Evolutionary conservation across 2,113 vertebrate species (phyloP), one percentile per base, ranked within the genome.

Genomic region (Chlamydotis undulata): DNA sequence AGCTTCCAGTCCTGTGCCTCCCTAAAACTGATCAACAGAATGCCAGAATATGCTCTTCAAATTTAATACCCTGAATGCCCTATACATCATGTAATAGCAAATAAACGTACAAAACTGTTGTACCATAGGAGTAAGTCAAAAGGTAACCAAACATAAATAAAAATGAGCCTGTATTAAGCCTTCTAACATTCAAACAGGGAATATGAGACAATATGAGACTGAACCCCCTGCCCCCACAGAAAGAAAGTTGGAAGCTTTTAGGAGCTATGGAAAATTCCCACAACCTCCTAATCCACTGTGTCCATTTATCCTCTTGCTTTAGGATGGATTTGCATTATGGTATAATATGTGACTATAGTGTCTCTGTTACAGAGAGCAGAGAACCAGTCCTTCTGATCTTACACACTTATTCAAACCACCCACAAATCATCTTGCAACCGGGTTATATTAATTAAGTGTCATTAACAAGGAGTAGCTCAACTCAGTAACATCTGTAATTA

Each of bases 401-500:
- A 71, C 6, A 53, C 21, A 28, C 19, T 52, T 75, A 69, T 6
- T 78, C 67, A 91, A 91, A 86, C 28, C 45, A 90, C 23, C 64
- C 35, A 37, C 31, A 89, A 70, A 81, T 35, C 69, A 87, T 25
- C 43, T 78, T 49, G 23, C 83, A 94, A 85, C 10, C 47, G 67
- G 64, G 70, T 92, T 87, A 47, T 68, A 71, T 83, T 92, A 94
- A 92, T 96, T 80, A 90, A 68, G 56, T 57, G 33, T 37, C 43
- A 97, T 87, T 96, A 96, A 68, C 60, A 93, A 43, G 52, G 49
- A 91, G 49, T 28, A 88, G 64, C 59, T 89, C 75, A 84, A 83
- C 33, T 64, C 80, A 24, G 63, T 31, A 90, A 77, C 24, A 65
- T 33, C 74, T 83, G 43, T 69, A 96, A 96, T 84, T 84, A 84